Evolutionary conservation across 1,140 invertebrate genomes (phyloP), one percentile per base, ranked within the genome.

Genomic region (Drosophila takahashii): DNA sequence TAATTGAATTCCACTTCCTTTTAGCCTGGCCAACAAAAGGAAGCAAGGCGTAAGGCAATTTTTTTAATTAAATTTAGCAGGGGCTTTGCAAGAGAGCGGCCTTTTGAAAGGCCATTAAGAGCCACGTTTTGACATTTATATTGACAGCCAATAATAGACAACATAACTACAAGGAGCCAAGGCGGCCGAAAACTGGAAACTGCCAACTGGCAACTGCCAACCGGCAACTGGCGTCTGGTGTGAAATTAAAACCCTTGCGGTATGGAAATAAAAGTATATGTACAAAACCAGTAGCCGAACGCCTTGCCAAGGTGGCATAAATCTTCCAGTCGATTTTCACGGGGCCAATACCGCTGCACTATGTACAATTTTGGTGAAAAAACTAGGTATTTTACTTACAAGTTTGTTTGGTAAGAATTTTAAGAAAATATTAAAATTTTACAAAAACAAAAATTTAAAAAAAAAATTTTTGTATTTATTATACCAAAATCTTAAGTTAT

Each of bases 81-180:
- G 57, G 53, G 54, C 70, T 75, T 56, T 42, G 52, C 13, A 3
- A 41, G 18, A 59, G 18, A 59, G 58, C 69, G 56, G 73, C 78
- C 47, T 81, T 73, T 77, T 81, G 56, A 85, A 79, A 86, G 79
- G 60, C 84, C 65, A 84, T 89, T 89, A 89, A 84, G 67, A 77
- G 77, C 41, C 58, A 32, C 59, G 61, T 64, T 80, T 89, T 90
- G 89, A 91, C 89, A 91, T 91, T 91, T 91, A 91, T 91, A 91
- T 85, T 86, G 89, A 91, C 89, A 90, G 80, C 77, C 85, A 79
- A 89, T 89, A 89, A 89, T 89, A 84, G 84, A 87, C 84, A 89
- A 87, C 84, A 89, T 87, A 89, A 87, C 83, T 87, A 87, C 79
- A 69, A 41, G 67, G 59, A 39, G 50, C 58, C 48, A 54, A 18